phyloP scores from a whole-genome alignment of 2,797 vertebrate genomes.

The Sebastiscus tertius region DNA sequence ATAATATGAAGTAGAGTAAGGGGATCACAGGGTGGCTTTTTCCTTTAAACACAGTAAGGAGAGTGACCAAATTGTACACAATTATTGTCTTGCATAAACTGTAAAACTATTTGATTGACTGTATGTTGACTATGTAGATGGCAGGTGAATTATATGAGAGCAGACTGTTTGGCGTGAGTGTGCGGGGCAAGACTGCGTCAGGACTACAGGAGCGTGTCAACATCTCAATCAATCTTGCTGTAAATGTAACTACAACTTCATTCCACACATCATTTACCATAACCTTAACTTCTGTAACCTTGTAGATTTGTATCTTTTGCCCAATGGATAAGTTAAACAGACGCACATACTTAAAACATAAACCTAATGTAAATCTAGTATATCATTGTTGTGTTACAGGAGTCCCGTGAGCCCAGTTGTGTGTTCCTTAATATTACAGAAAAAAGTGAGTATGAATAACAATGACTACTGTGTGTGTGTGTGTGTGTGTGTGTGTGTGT shows the following conservation, averaged over 20 bases:
- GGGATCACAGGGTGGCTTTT: background rate
- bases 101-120: background rate
- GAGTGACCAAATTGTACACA: background rate
- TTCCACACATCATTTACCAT: background rate
- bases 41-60: background rate
- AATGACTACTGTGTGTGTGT: background rate
- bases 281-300: background rate
- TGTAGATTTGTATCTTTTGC: background rate
- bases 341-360: background rate
- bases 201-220: conserved; percentile 49
- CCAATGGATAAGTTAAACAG: background rate
- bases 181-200: conserved; percentile 1
- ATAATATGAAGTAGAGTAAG: background rate
- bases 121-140: background rate
- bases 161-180: conserved; percentile 48
- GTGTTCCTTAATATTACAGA: conserved; percentile 38
- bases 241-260: conserved; percentile 14
- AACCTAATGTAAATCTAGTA: background rate
- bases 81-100: background rate
- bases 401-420: conserved; percentile 11
- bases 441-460: conserved; percentile 30
- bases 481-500: no score
- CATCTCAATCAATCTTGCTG: conserved; percentile 41
- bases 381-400: conserved; percentile 30
- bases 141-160: conserved; percentile 1